Evolutionary conservation across 2,888 invertebrate species (phyloP).

Genomic region (Meiosimyza platycephala): DNA sequence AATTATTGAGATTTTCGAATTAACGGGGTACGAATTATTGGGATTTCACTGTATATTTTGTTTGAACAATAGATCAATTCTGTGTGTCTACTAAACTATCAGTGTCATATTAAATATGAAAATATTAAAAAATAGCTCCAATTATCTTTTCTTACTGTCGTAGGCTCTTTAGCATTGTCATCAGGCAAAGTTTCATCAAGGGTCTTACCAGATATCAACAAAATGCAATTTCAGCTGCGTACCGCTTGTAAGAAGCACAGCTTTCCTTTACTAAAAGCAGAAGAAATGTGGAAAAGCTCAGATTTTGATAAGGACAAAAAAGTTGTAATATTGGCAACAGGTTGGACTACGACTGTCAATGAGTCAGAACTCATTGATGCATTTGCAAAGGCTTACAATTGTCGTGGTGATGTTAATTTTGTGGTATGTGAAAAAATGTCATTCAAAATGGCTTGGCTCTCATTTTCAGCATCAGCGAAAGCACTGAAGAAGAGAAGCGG

Average conservation of each 20-base stretch:
- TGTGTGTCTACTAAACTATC: too few species aligned
- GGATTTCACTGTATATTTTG: too few species aligned
- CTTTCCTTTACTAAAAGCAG: constrained; percentile 56
- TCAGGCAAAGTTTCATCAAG: constrained; percentile 54
- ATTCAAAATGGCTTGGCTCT: too few species aligned
- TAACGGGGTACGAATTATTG: too few species aligned
- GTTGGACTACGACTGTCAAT: constrained; percentile 63
- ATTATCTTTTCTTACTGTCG: background rate
- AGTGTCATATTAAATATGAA: background rate
- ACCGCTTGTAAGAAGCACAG: constrained; percentile 54
- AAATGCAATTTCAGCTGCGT: constrained; percentile 61
- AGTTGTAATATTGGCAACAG: constrained; percentile 63
- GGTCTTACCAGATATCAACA: constrained; percentile 56
- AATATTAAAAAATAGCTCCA: background rate
- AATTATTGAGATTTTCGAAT: too few species aligned
- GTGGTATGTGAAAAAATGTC: constrained; percentile 54
- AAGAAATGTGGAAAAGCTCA: constrained; percentile 59
- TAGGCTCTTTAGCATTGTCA: constrained; percentile 61
- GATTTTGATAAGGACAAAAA: constrained; percentile 58
- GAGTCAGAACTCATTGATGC: constrained; percentile 55
- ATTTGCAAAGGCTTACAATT: constrained; percentile 60
- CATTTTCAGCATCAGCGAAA: too few species aligned
- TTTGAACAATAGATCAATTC: background rate
- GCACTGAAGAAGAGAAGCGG: too few species aligned
- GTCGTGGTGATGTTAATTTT: constrained; percentile 63